Evolutionary conservation across 2,888 invertebrate species (phyloP).

Genomic region (Oscheius sp.): DNA sequence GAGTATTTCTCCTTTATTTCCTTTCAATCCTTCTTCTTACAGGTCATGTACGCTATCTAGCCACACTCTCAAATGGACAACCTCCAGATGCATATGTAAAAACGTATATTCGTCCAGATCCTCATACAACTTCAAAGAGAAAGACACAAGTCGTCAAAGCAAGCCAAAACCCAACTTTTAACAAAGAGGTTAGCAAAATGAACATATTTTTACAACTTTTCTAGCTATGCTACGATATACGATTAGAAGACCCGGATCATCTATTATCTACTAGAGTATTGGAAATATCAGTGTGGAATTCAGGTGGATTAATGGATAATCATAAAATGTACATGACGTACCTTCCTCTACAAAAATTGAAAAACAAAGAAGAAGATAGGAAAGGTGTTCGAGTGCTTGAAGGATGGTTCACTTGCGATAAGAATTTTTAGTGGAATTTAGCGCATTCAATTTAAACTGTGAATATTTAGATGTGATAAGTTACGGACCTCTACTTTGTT

Average conservation of each 20-base stretch:
- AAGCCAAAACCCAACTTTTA: conserved; percentile 93
- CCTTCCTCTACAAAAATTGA: conserved; percentile 66
- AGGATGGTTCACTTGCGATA: conserved; percentile 49
- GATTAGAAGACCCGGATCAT: conserved; percentile 15
- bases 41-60: conserved; percentile 49
- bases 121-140: conserved; percentile 88
- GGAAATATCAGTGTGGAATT: conserved; percentile 71
- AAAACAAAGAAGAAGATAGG: conserved; percentile 39
- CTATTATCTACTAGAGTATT: conserved; percentile 40
- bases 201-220: conserved; percentile 9
- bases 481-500: background rate
- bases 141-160: conserved; percentile 92
- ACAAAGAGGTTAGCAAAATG: conserved; percentile 83
- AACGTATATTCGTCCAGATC: conserved; percentile 87
- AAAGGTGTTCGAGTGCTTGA: conserved; percentile 50
- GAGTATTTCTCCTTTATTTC: conserved; percentile 8
- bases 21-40: conserved; percentile 16
- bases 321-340: conserved; percentile 72
- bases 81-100: conserved; percentile 56
- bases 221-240: conserved; percentile 54
- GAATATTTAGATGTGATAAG: background rate
- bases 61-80: conserved; percentile 39
- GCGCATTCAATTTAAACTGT: background rate
- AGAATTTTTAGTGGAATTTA: background rate
- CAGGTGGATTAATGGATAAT: conserved; percentile 72